phyloP scores from a whole-genome alignment of 2,113 vertebrate genomes.

The Chaenocephalus aceratus region DNA sequence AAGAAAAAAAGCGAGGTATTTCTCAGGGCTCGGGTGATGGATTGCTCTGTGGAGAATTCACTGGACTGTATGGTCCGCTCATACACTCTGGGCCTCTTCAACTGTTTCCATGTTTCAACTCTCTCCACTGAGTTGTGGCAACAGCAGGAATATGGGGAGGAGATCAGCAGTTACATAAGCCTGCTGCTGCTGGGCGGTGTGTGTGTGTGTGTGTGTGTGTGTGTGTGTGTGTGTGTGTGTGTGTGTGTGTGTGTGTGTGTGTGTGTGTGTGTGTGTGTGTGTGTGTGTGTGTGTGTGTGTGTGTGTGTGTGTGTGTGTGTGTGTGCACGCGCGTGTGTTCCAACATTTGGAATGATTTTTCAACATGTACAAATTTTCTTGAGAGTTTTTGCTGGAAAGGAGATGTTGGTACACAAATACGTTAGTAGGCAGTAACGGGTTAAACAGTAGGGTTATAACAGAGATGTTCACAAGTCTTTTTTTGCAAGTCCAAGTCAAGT shows the following conservation, averaged over 20 bases:
- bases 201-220: too few species aligned
- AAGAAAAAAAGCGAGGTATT: constrained; percentile 30
- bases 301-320: not conserved
- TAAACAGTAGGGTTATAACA: too few species aligned
- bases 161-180: constrained; percentile 50
- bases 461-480: too few species aligned
- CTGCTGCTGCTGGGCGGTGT: not conserved
- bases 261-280: not conserved
- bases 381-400: too few species aligned
- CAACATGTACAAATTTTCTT: too few species aligned
- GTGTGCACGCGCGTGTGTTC: not conserved
- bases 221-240: too few species aligned
- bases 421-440: too few species aligned
- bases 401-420: too few species aligned
- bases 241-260: too few species aligned
- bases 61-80: not conserved
- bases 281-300: too few species aligned
- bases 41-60: constrained; percentile 16
- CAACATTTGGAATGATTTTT: too few species aligned
- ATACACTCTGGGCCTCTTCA: constrained; percentile 15
- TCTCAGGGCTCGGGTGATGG: constrained; percentile 29
- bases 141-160: constrained; percentile 30
- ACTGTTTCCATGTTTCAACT: constrained; percentile 21
- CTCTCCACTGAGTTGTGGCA: not conserved
- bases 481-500: too few species aligned